Base-by-base conservation (phyloP, 2,888 invertebrate species). In the Lordiphosa fenestrarum region DNA sequence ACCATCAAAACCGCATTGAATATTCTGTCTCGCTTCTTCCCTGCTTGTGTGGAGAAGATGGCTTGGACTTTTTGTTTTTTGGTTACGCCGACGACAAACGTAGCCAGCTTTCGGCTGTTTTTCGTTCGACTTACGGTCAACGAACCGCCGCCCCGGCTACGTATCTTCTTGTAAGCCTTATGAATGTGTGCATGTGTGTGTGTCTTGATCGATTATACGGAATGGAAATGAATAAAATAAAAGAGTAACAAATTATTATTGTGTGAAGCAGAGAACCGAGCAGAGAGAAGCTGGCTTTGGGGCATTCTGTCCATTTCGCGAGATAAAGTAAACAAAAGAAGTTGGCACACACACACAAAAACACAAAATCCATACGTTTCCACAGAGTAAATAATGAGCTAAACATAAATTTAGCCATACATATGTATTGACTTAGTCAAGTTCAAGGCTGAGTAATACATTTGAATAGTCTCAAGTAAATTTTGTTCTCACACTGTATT, bases 121-220 rank as follows among this genome's bases (percentile, higher is more conserved):
- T 61, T 75, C 80, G 85, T 80, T 81, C 84, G 81, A 73, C 65
- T 85, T 71, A 84, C 85, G 85, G 80, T 85, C 80, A 81, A 76
- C 66, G 80, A 81, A 85, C 80, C 52, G 71, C 49, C 44, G 71
- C 49, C 44, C 33, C 35, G 66, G 53, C 57, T 51, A 53, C 53
- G 61, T 66, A 65, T 57, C 65, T 57, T 57, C 46, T 53, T 53
- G 53, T 66, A 48, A 52, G 47, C 46, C 47, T 50, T 52, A 25
- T 25, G 25, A 2, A 25, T 35, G 35, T 54, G 39, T 36, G 33
- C 19, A 19, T 51, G 53, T 72, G 78, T 66, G 70, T 83, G 69
- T 83, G 69, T 62, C 60, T 56, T 76, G 77, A 85, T 80, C 80
- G 80, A 80, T 85, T 80, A 83, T 68, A 66, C 65, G 59, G 59